phyloP scores from a whole-genome alignment of 2,797 vertebrate species.

The Acanthurus leucopareius region DNA sequence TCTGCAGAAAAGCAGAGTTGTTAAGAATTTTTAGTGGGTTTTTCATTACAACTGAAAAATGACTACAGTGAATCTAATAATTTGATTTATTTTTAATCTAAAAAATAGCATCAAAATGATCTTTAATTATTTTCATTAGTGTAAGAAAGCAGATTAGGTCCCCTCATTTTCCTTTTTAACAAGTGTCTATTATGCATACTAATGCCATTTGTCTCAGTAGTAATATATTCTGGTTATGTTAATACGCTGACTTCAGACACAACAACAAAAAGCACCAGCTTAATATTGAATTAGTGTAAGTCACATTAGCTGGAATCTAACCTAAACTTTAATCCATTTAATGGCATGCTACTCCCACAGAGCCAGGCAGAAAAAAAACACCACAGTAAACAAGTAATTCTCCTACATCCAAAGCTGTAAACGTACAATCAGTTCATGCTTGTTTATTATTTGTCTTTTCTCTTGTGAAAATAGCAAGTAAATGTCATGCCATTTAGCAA shows the following conservation, averaged over 20 bases:
- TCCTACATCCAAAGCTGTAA: not conserved
- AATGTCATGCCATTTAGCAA: constrained; percentile 34
- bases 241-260: not conserved
- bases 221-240: not conserved
- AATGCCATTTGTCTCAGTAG: not conserved
- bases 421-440: not conserved
- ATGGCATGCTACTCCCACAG: not conserved
- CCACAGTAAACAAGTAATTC: not conserved
- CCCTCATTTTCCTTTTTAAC: not conserved
- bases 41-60: not conserved
- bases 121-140: not conserved
- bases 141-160: not conserved
- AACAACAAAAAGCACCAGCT: not conserved
- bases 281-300: constrained; percentile 4
- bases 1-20: not conserved
- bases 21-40: not conserved
- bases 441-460: constrained; percentile 11
- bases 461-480: not conserved
- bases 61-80: not conserved
- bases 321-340: constrained; percentile 1
- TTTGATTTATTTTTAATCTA: not conserved
- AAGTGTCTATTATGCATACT: too few relatives aligned
- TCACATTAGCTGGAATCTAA: constrained; percentile 2
- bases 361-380: not conserved
- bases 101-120: not conserved